A percentile compares a stretch with the other conserved stretches of the same genome.
These are phyloP conservation scores for Gari tellinella DNA, from an alignment of 2,888 invertebrate species.

Conservation along the genomic window DNA sequence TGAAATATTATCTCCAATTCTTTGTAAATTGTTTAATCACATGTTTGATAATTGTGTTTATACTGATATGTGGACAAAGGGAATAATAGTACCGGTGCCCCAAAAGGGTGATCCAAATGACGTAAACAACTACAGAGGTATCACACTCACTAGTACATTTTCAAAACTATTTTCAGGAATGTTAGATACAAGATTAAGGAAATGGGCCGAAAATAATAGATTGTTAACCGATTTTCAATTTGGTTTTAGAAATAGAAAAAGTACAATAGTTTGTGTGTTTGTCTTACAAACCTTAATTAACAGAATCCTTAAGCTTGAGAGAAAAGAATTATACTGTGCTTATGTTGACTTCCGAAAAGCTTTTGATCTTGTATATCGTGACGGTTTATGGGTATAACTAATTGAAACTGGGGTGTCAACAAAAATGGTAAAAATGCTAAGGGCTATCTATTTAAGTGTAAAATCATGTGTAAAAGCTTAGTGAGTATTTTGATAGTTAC, in stretches of 20 bases:
- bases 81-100: slow-evolving; percentile 13
- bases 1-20: slow-evolving; percentile 2
- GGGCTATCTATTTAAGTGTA: not conserved
- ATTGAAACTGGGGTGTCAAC: not conserved
- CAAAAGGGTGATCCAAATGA: not conserved
- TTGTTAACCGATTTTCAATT: slow-evolving; percentile 14
- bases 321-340: not conserved
- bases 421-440: too few species aligned
- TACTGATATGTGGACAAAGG: slow-evolving; percentile 10
- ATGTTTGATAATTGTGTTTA: slow-evolving; percentile 11
- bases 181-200: slow-evolving; percentile 6
- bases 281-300: too few species aligned
- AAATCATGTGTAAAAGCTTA: too few species aligned
- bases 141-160: too few species aligned
- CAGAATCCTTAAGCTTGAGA: too few species aligned
- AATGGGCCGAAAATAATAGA: slow-evolving; percentile 7
- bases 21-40: slow-evolving; percentile 15
- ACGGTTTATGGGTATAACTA: too few species aligned
- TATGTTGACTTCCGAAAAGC: not conserved
- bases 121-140: too few species aligned
- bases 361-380: not conserved
- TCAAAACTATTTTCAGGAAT: not conserved
- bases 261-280: too few species aligned
- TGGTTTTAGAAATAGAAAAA: slow-evolving; percentile 20
- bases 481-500: too few species aligned